Evolutionary conservation across 1,140 invertebrate species (phyloP), one percentile per base, ranked within the genome.

Genomic region (Drosophila nebulosa): DNA sequence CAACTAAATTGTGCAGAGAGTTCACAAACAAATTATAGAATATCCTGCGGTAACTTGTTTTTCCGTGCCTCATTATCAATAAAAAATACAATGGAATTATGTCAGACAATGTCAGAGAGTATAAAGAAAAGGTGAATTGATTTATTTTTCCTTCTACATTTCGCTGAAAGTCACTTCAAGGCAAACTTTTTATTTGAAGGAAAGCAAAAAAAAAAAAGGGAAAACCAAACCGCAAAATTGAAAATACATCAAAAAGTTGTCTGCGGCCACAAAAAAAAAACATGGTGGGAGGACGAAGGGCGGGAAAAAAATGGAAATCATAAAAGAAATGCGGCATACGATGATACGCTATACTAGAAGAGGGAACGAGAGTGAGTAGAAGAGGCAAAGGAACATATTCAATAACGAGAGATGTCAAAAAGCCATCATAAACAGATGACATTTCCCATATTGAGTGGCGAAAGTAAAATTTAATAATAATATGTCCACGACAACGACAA

Each of bases 381-480:
- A 68, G 59, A 67, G n/a, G 12, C 60, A n/a, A 64, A 50, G 63
- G 59, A 71, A 74, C 84, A 79, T 88, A 83, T 88, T 89, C 75
- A 89, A 88, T 88, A 88, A 88, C 83, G 84, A 89, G 79, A 83
- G 79, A 88, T 88, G 83, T 88, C 83, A 88, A 89, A 88, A 88
- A 89, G 79, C 78, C 83, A 88, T 88, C 83, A 88, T 88, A 89
- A 88, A 89, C 83, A 88, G 83, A 88, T 88, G 83, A 89, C 83
- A 88, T 88, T 88, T 88, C 83, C 83, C 83, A 88, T 88, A 88
- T 88, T 89, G 83, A 88, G 84, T 89, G 83, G 83, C 84, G 83
- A 88, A 88, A 88, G 83, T 89, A 88, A 89, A 88, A 88, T 88
- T 88, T 89, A 88, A 88, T 88, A 88, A 88, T 88, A 89, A 78